Evolutionary conservation across 2,797 vertebrate species (phyloP), one percentile per base, ranked within the genome.

Genomic region (Syngnathus acus): DNA sequence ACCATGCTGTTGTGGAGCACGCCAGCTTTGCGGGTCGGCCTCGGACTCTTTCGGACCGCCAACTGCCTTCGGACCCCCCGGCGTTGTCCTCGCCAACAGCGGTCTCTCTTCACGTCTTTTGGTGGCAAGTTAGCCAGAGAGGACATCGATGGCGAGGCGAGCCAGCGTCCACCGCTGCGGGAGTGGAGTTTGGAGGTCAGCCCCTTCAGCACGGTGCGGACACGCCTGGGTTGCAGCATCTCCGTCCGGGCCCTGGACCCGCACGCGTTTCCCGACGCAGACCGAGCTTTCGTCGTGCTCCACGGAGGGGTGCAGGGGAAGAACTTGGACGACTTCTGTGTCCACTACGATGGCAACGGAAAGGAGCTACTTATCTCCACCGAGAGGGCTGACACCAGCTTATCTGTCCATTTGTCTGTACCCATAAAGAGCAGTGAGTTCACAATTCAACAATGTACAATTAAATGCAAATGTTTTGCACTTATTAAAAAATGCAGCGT

Each of bases 391-490:
- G 75, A 82, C 71, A 80, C 80, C 45, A 48, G 69, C 51, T 72
- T 89, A n/a, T 87, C 87, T 1, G 87, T 97, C 64, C 89, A 94
- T 2, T 73, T 97, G 82, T 72, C 87, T 57, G 88, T 91, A 4
- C 95, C 95, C 0, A 72, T 92, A 43, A 93, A 93, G 79, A 93
- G 92, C 63, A 94, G 95, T 95, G 88, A 86, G 95, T 79, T 19
- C 21, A 47, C 59, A 65, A 0, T 48, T 1, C 32, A 64, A 37
- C 5, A 1, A 14, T 11, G 14, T 14, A 17, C 4, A 23, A 26
- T 62, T 62, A 19, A 39, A 39, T 62, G 16, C 32, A 50, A 48
- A 48, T 17, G 5, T 6, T 16, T 4, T 48, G 45, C 16, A 48
- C 16, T 47, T 47, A 47, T 4, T 45, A 11, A 45, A 45, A 43